Percentiles rank a stretch among this genome's conserved stretches.
phyloP scores from a whole-genome alignment of 1,140 invertebrate species.

The Pseudomyrmex concolor region DNA sequence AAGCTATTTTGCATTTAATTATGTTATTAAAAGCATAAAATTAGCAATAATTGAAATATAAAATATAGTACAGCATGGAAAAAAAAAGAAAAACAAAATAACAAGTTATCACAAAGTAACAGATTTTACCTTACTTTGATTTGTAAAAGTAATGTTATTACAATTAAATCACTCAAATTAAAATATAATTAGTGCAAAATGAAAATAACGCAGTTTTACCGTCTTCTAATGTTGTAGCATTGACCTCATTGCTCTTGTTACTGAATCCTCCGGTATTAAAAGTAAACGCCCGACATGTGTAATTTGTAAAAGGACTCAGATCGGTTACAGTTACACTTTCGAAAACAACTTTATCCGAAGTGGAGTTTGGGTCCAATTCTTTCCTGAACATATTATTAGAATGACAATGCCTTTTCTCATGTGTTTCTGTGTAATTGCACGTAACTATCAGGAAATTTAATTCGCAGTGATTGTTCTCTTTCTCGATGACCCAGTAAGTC shows the following conservation, averaged over 20 bases:
- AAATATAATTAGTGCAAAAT: constrained; percentile 13
- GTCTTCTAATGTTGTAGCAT: constrained; percentile 70
- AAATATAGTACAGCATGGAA: no score
- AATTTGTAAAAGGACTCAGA: constrained; percentile 75
- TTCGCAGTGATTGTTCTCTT: constrained; percentile 70
- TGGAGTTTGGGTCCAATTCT: not conserved
- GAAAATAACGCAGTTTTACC: constrained; percentile 58
- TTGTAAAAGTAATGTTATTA: no score
- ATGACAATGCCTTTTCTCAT: constrained; percentile 68
- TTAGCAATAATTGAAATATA: no score
- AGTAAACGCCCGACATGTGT: constrained; percentile 68
- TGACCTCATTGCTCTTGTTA: constrained; percentile 55
- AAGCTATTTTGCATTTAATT: constrained; percentile 6
- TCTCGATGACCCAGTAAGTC: constrained; percentile 71
- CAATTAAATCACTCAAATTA: not conserved
- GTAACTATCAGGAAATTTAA: constrained; percentile 46
- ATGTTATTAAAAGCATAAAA: not conserved
- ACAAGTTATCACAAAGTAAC: no score
- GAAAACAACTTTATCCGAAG: not conserved
- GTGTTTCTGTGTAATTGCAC: constrained; percentile 65
- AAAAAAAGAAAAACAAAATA: no score
- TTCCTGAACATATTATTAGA: not conserved
- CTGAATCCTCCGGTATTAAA: constrained; percentile 68
- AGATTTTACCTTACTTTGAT: no score
- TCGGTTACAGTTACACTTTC: constrained; percentile 54